Percentiles rank a stretch among this genome's conserved stretches.
phyloP scores from a whole-genome alignment of 2,797 vertebrate species.

The Florisuga fusca region DNA sequence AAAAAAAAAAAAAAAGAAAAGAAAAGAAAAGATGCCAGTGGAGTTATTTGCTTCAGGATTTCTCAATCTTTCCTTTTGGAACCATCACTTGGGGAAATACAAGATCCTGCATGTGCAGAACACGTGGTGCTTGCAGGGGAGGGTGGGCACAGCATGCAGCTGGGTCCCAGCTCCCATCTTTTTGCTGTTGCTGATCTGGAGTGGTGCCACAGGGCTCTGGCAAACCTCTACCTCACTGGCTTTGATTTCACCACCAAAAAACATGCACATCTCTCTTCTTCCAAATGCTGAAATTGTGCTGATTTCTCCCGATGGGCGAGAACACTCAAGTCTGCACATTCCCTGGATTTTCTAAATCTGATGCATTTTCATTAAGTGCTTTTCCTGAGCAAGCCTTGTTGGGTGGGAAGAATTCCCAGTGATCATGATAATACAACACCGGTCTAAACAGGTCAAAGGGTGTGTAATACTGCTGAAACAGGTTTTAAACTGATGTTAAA shows the following conservation, averaged over 20 bases:
- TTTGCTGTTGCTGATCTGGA: not conserved
- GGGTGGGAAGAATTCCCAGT: not conserved
- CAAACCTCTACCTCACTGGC: fast-evolving
- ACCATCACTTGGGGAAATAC: not conserved
- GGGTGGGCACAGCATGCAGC: not conserved
- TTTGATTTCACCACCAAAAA: not conserved
- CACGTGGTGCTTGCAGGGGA: not conserved
- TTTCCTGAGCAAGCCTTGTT: not conserved
- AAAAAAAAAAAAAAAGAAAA: not conserved
- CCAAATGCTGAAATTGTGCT: not conserved
- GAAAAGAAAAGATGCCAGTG: not conserved
- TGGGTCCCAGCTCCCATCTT: not conserved
- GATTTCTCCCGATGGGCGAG: not conserved
- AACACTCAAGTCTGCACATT: not conserved
- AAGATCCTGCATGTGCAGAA: not conserved
- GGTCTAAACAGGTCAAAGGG: not conserved
- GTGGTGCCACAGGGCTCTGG: not conserved
- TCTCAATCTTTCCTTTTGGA: not conserved
- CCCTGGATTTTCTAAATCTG: fast-evolving
- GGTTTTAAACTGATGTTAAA: not conserved
- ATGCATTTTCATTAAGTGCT: not conserved
- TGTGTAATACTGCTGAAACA: too few species aligned
- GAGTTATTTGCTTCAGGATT: not conserved
- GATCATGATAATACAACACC: fast-evolving
- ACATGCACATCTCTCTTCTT: not conserved